Evolutionary conservation across 1,140 invertebrate species (phyloP), one percentile per base, ranked within the genome.

Genomic region (Solenopsis fugax): DNA sequence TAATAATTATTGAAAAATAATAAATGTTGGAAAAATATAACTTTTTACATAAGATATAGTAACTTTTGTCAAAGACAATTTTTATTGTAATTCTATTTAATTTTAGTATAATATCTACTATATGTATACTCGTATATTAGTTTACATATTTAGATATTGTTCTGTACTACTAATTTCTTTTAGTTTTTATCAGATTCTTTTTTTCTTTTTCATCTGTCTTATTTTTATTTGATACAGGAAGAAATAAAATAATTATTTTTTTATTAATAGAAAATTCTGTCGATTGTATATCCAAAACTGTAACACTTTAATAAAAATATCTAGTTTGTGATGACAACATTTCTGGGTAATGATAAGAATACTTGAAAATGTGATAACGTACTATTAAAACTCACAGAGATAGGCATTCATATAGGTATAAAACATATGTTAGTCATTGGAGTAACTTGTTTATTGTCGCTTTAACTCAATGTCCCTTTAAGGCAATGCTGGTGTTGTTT

Each of bases 361-460:
- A 62, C 24, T 48, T 48, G 16, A 48, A 62, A 77, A 62, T 62
- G 10, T 62, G 75, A 77, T 62, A 77, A 77, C 6, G 13, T 77
- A 48, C 37, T 41, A 60, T 77, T 77, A 12, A 12, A 48, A 10
- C 41, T 60, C 9, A 4, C 45, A 29, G 12, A 77, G 16, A 76
- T 62, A n/a, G 5, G 16, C 58, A 60, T 76, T 64, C 75, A 78
- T 24, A 10, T 50, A 64, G 4, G 2, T 2, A 2, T 21, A 64
- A 12, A 41, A 41, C 4, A 41, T 41, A 41, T 13, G 4, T 76
- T 29, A 13, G 13, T 76, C 12, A 58, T 76, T n/a, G n/a, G n/a
- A 77, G 7, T 37, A n/a, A 4, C 12, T 64, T 34, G 37, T 76
- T 45, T 16, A 21, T 21, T 21, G 6, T 50, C 24, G 50, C n/a